Evolutionary conservation across 2,888 invertebrate genomes (phyloP).

Genomic region (Auanema freiburgensis): DNA sequence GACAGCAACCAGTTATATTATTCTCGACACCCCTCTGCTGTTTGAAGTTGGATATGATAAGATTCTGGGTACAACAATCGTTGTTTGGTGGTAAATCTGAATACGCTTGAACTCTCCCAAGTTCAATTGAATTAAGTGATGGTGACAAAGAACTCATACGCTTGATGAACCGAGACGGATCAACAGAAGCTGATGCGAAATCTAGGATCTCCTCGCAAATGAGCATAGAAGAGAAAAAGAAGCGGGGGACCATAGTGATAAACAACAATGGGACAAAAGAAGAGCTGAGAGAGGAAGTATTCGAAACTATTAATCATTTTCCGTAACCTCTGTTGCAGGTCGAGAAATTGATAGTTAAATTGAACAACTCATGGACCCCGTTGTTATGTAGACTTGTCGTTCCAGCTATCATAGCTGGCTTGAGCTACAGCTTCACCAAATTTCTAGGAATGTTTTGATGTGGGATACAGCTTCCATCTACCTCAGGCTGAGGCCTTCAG

Average conservation of each 20-base stretch:
- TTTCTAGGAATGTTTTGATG: too few species aligned
- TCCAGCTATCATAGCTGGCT: constrained; percentile 21
- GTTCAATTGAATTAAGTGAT: constrained; percentile 30
- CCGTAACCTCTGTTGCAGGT: constrained; percentile 4
- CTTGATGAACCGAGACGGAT: constrained; percentile 47
- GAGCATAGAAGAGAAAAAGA: constrained; percentile 44
- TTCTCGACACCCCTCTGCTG: constrained; percentile 58
- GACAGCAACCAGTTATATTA: constrained; percentile 32
- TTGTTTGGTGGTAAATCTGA: constrained; percentile 50
- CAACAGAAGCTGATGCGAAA: constrained; percentile 45
- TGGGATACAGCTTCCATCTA: too few species aligned
- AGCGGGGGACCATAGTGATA: constrained; percentile 47
- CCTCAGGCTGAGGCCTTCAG: too few species aligned
- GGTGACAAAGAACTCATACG: constrained; percentile 51
- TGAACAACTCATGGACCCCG: constrained; percentile 39
- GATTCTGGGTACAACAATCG: constrained; percentile 49
- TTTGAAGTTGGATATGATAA: constrained; percentile 55
- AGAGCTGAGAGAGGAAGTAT: constrained; percentile 37
- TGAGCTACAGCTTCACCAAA: not conserved
- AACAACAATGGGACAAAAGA: constrained; percentile 54
- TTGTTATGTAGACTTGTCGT: constrained; percentile 27
- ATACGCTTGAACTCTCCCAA: not conserved
- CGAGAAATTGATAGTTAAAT: constrained; percentile 15
- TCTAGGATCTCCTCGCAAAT: constrained; percentile 53
- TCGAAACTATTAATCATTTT: not conserved